A percentile compares a stretch with the other conserved stretches of the same genome.
phyloP scores from a whole-genome alignment of 2,888 invertebrate species.

The Drosophila vallismaia region DNA sequence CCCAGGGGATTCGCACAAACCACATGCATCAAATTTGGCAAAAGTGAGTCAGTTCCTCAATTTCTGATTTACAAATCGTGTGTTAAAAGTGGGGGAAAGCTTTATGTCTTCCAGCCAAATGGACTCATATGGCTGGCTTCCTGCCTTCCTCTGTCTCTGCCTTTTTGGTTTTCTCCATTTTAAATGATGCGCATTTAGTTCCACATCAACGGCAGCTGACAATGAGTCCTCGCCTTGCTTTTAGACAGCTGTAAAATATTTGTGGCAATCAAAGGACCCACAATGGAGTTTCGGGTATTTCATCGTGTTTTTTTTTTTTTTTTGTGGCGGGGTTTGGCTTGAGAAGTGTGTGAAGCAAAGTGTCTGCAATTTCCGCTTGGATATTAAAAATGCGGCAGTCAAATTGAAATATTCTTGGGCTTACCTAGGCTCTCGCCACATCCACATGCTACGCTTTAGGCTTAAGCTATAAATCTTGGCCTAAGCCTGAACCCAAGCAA shows the following conservation, averaged over 20 bases:
- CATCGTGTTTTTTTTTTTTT: not conserved
- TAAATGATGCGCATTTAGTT: constrained; percentile 54
- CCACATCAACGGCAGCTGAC: constrained; percentile 55
- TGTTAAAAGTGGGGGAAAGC: constrained; percentile 40
- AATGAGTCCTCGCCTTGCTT: constrained; percentile 26
- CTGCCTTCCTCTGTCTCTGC: constrained; percentile 3
- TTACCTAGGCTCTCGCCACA: constrained; percentile 56
- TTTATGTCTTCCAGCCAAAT: constrained; percentile 28
- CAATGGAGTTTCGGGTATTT: constrained; percentile 17
- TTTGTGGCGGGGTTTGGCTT: constrained; percentile 1
- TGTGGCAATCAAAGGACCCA: constrained; percentile 54
- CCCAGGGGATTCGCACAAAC: constrained; percentile 51
- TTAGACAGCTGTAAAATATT: constrained; percentile 56
- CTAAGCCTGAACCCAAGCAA: constrained; percentile 49
- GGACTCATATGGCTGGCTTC: constrained; percentile 38
- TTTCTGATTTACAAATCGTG: constrained; percentile 53
- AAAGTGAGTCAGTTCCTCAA: not conserved
- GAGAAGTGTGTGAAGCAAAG: constrained; percentile 20
- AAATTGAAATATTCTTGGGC: constrained; percentile 64
- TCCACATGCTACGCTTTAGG: constrained; percentile 29
- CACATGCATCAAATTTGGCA: constrained; percentile 2
- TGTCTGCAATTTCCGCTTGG: constrained; percentile 49
- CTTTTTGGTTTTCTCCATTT: not conserved
- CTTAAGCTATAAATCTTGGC: constrained; percentile 64
- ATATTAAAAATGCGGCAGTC: constrained; percentile 52